These are phyloP conservation scores for Ahaetulla prasina DNA, from an alignment of 2,113 vertebrate species.

Conservation along the genomic window DNA sequence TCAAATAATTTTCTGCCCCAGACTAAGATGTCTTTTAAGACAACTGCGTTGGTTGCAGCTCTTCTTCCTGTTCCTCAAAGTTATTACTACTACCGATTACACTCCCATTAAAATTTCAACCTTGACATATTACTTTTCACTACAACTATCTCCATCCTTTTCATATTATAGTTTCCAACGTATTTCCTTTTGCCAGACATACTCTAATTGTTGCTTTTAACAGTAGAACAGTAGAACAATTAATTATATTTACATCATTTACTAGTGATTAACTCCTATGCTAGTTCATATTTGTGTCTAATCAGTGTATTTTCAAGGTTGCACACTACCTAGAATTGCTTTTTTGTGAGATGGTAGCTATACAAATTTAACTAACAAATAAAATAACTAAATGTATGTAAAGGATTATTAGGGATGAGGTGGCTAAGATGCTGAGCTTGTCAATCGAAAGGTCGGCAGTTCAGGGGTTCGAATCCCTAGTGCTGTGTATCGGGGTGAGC, in stretches of 20 bases:
- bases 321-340: neutral
- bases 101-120: neutral
- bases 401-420: neutral
- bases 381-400: neutral
- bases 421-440: no score
- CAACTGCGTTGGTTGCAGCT: neutral
- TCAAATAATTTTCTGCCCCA: neutral
- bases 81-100: neutral
- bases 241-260: neutral
- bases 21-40: neutral
- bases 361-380: neutral
- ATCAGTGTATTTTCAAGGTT: neutral
- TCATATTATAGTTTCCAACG: neutral
- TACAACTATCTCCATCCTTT: neutral
- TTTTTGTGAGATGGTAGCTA: neutral
- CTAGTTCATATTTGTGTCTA: neutral
- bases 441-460: no score
- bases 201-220: neutral
- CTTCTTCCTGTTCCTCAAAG: neutral
- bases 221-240: neutral
- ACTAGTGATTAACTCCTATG: neutral
- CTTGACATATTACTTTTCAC: neutral
- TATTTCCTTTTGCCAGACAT: neutral
- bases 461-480: no score
- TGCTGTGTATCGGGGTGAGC: no score